phyloP scores from a whole-genome alignment of 2,113 vertebrate species.

The Xenopus tropicalis region DNA sequence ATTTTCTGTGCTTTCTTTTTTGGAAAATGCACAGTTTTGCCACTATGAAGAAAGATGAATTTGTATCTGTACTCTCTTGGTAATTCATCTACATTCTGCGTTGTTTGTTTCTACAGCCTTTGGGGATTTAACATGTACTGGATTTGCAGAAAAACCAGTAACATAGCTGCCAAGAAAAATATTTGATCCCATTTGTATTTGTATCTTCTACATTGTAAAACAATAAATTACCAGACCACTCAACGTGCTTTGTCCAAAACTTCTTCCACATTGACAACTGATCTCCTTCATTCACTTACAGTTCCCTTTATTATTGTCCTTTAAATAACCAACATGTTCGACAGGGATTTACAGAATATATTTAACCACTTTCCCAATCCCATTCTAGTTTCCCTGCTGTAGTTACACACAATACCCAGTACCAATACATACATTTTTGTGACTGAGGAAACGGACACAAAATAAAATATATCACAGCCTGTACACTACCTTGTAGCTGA shows the following conservation, averaged over 20 bases:
- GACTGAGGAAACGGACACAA: too few species aligned
- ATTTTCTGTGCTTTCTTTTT: slow-evolving; percentile 8
- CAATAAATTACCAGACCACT: slow-evolving; percentile 27
- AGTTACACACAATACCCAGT: too few species aligned
- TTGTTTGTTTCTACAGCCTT: slow-evolving; percentile 24
- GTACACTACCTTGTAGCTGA: too few species aligned
- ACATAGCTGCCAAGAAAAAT: slow-evolving; percentile 39
- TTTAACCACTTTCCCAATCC: too few species aligned
- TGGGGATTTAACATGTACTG: slow-evolving; percentile 26
- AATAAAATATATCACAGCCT: too few species aligned
- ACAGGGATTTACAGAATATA: too few species aligned
- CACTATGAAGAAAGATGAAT: slow-evolving; percentile 34
- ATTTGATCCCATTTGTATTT: slow-evolving; percentile 26
- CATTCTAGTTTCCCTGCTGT: too few species aligned
- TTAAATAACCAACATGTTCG: too few species aligned
- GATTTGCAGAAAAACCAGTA: slow-evolving; percentile 32
- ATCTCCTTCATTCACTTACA: background rate
- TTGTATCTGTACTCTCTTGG: slow-evolving; percentile 26
- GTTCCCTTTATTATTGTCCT: too few species aligned
- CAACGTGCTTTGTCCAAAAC: background rate
- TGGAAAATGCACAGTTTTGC: slow-evolving; percentile 26
- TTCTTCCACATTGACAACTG: background rate
- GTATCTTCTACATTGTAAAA: slow-evolving; percentile 14
- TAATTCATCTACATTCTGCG: slow-evolving; percentile 42
- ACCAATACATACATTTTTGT: too few species aligned